Conservation (phyloP, 2,113 vertebrate species). For the Leucopternis melanops region DNA sequence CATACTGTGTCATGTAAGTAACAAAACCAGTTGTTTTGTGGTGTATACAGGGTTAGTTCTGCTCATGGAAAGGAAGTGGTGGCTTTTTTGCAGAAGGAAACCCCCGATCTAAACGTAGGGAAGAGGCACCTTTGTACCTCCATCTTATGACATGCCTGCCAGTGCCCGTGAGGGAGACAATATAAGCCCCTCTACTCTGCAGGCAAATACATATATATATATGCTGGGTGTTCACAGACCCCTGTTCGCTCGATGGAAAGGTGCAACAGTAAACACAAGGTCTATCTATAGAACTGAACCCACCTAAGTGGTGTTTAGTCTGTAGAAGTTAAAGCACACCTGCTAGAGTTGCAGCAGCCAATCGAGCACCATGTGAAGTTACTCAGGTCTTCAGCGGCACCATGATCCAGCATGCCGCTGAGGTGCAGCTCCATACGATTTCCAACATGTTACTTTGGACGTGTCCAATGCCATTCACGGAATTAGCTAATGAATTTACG, state of each 20-base stretch:
- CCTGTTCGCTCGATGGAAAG: neutral
- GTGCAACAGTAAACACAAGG: neutral
- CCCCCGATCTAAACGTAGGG: neutral
- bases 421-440: neutral
- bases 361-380: fast-evolving
- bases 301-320: fast-evolving
- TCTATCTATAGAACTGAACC: neutral
- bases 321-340: neutral
- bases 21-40: neutral
- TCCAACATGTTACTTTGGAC: fast-evolving
- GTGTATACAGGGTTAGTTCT: neutral
- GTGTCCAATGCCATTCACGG: neutral
- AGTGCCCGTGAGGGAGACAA: neutral
- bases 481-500: neutral
- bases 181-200: neutral
- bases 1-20: neutral
- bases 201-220: neutral
- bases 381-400: neutral
- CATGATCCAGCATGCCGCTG: fast-evolving
- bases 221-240: neutral
- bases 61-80: neutral
- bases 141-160: neutral
- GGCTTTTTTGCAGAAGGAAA: neutral
- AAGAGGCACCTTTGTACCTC: neutral
- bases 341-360: neutral